Evolutionary conservation across 2,113 vertebrate species (phyloP).

Genomic region (Cephalopterus ornatus): DNA sequence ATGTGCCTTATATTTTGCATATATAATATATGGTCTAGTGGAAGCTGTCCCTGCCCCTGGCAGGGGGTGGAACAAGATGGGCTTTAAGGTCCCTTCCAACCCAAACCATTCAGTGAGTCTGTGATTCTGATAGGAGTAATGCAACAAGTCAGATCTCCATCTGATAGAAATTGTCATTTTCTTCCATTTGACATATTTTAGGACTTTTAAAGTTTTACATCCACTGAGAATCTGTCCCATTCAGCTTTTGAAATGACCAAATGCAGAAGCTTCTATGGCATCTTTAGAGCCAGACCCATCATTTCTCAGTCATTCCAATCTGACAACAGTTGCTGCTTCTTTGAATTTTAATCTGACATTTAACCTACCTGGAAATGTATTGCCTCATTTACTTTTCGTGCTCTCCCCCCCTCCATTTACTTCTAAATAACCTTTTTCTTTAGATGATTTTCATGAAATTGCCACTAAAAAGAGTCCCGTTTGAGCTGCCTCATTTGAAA

Average conservation of each 20-base stretch:
- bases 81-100: not conserved
- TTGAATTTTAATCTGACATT: conserved; percentile 55
- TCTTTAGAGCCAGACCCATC: not conserved
- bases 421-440: conserved; percentile 60
- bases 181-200: not conserved
- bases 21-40: not conserved
- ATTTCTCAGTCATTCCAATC: not conserved
- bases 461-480: conserved; percentile 52
- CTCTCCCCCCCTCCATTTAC: conserved; percentile 4
- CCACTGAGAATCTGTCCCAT: not conserved
- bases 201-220: not conserved
- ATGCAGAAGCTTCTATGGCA: not conserved
- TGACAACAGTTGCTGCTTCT: not conserved
- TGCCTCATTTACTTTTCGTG: conserved; percentile 16
- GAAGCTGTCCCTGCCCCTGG: not conserved
- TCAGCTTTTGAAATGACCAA: not conserved
- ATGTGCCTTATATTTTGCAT: not conserved
- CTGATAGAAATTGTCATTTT: not conserved
- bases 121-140: not conserved
- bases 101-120: not conserved
- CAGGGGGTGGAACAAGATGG: not conserved
- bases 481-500: conserved; percentile 57
- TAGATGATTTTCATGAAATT: conserved; percentile 58
- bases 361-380: conserved; percentile 44
- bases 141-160: not conserved